phyloP scores from a whole-genome alignment of 2,113 vertebrate genomes.

The Laterallus jamaicensis region DNA sequence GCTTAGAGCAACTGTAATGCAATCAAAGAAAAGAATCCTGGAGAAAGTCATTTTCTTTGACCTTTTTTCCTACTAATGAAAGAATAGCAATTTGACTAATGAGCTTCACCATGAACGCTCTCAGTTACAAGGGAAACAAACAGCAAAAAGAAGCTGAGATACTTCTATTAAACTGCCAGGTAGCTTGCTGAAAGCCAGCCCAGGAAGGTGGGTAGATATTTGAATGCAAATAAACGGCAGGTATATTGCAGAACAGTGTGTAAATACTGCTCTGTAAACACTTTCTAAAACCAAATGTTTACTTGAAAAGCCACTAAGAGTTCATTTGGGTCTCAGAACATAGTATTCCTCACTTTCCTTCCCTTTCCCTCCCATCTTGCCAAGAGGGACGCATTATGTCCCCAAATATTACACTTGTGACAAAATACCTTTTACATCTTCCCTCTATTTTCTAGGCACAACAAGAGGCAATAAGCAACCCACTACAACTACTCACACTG shows the following conservation, averaged over 20 bases:
- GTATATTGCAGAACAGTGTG: not conserved
- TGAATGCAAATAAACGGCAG: not conserved
- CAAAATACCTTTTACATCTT: not conserved
- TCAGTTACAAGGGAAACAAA: not conserved
- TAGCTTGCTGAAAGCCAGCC: not conserved
- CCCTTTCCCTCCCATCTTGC: not conserved
- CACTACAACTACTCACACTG: not conserved
- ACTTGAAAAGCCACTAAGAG: not conserved
- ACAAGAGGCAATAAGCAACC: not conserved
- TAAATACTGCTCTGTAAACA: not conserved
- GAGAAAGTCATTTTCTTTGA: not conserved
- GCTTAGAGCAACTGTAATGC: not conserved
- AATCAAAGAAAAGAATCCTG: not conserved
- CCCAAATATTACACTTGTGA: not conserved
- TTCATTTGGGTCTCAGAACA: not conserved
- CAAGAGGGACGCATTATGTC: not conserved
- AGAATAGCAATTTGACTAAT: not conserved
- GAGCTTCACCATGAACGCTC: not conserved
- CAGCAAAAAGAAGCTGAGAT: not conserved
- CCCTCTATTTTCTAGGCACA: not conserved
- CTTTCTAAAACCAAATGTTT: not conserved
- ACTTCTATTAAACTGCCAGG: not conserved
- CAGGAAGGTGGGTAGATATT: not conserved
- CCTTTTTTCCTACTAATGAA: not conserved
- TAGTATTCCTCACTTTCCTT: not conserved